Evolutionary conservation across 2,888 invertebrate species (phyloP).

Genomic region (Drosophila mimica): DNA sequence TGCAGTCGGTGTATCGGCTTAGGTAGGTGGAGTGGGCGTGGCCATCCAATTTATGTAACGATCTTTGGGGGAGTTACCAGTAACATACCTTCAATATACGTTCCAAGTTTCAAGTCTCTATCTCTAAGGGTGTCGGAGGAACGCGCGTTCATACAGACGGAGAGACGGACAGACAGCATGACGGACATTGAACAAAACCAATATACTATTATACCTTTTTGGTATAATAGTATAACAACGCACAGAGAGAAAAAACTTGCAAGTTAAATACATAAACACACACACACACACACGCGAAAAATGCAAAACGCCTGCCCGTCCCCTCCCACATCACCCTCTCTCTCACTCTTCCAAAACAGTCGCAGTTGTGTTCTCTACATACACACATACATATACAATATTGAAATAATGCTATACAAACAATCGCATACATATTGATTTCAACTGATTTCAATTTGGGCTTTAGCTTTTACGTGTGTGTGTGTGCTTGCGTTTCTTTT

Average conservation of each 20-base stretch:
- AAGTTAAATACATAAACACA: background rate
- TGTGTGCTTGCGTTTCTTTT: background rate
- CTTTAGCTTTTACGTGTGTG: background rate
- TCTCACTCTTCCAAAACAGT: background rate
- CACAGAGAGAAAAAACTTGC: background rate
- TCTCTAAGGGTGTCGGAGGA: too few species aligned
- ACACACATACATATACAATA: constrained; percentile 7
- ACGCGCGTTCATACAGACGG: too few species aligned
- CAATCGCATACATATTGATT: background rate
- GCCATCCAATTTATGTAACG: too few species aligned
- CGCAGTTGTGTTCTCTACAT: background rate
- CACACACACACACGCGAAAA: background rate
- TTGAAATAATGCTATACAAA: background rate
- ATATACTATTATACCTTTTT: too few species aligned
- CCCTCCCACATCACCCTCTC: background rate
- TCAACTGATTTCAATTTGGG: constrained; percentile 4
- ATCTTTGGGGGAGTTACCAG: too few species aligned
- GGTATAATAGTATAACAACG: too few species aligned
- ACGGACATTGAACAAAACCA: too few species aligned
- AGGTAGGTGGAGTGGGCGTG: too few species aligned
- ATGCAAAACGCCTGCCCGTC: background rate
- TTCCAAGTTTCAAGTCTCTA: too few species aligned
- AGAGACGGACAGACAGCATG: too few species aligned
- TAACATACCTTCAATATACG: too few species aligned
- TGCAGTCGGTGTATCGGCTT: too few species aligned